Percentiles rank a stretch among this genome's conserved stretches.
Conservation (phyloP, 1,140 invertebrate species). For the Listronotus oregonensis region DNA sequence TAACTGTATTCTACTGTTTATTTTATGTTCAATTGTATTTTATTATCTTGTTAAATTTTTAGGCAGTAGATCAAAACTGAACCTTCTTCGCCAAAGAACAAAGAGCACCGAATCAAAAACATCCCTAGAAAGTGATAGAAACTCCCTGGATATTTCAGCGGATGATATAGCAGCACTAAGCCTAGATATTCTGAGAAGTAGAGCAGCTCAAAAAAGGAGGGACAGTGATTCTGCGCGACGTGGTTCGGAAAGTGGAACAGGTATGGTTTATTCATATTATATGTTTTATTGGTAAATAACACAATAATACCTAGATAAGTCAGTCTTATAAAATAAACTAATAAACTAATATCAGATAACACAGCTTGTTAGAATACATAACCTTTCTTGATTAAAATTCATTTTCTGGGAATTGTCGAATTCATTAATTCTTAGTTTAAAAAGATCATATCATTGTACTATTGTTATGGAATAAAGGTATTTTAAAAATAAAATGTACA, state of each 20-base stretch:
- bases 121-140: constrained; percentile 45
- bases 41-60: constrained; percentile 14
- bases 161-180: constrained; percentile 49
- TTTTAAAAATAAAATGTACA: too few species aligned
- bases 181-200: constrained; percentile 47
- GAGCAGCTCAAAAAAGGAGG: constrained; percentile 44
- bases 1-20: background rate
- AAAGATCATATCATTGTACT: too few species aligned
- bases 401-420: too few species aligned
- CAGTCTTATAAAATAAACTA: too few species aligned
- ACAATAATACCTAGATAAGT: too few species aligned
- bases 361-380: too few species aligned
- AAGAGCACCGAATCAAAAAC: constrained; percentile 53
- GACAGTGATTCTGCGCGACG: constrained; percentile 53
- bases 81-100: constrained; percentile 47
- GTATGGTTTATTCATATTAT: constrained; percentile 44
- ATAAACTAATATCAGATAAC: too few species aligned
- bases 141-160: constrained; percentile 44
- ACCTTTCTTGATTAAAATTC: too few species aligned
- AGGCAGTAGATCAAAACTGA: constrained; percentile 47
- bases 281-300: too few species aligned
- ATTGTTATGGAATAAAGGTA: too few species aligned
- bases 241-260: constrained; percentile 63
- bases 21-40: constrained; percentile 1
- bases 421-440: too few species aligned